Percentiles rank a stretch among this genome's conserved stretches.
Conservation (phyloP, 1,140 invertebrate species). For the Cepaea nemoralis region DNA sequence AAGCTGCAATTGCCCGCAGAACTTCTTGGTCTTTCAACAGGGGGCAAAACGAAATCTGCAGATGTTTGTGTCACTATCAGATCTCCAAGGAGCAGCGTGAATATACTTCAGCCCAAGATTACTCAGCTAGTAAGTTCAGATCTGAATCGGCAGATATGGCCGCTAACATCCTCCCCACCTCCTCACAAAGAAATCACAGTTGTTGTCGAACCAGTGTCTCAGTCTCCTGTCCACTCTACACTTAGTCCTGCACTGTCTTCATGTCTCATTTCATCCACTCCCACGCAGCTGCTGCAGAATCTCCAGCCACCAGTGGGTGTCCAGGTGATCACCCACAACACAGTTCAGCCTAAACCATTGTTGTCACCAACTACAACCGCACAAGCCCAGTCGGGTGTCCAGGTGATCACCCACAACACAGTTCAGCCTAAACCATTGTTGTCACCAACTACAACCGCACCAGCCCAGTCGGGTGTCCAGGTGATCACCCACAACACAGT, state of each 20-base stretch:
- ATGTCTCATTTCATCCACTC: slow-evolving; percentile 5
- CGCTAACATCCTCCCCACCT: background rate
- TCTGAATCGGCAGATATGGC: background rate
- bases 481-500: background rate
- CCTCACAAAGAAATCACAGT: background rate
- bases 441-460: background rate
- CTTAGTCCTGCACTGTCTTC: background rate
- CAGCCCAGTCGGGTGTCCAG: background rate
- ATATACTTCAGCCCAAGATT: background rate
- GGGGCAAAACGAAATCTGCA: slow-evolving; percentile 5
- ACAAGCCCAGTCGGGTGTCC: background rate
- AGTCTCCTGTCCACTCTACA: background rate
- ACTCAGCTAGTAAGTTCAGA: background rate
- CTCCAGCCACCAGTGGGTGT: background rate
- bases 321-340: slow-evolving; percentile 5
- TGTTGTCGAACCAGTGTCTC: slow-evolving; percentile 18
- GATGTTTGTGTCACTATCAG: slow-evolving; percentile 26
- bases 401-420: slow-evolving; percentile 6
- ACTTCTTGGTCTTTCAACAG: slow-evolving; percentile 24
- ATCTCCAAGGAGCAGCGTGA: background rate
- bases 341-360: background rate
- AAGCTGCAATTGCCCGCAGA: slow-evolving; percentile 34
- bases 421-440: background rate
- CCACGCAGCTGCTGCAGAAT: background rate
- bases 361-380: background rate